phyloP scores from a whole-genome alignment of 2,113 vertebrate species.

The Sardina pilchardus region DNA sequence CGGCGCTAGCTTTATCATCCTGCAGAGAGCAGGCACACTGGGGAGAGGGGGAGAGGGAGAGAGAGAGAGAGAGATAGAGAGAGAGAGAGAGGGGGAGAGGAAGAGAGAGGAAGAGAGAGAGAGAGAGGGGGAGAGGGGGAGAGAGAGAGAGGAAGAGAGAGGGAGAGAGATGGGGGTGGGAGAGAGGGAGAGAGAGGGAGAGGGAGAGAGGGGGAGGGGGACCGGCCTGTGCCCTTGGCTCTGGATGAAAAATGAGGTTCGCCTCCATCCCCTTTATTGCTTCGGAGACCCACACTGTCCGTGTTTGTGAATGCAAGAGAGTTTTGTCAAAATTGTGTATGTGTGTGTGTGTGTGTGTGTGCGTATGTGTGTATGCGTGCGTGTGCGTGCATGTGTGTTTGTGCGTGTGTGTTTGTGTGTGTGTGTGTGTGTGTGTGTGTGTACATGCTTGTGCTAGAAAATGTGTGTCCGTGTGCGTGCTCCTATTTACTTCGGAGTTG shows the following conservation, averaged over 20 bases:
- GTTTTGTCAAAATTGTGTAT: constrained; percentile 29
- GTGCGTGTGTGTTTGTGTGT: constrained; percentile 10
- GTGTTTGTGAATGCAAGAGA: background rate
- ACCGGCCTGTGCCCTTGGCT: constrained; percentile 2
- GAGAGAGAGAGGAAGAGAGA: background rate
- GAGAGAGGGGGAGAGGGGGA: background rate
- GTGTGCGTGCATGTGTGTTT: background rate
- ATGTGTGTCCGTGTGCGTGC: constrained; percentile 12
- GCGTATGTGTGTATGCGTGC: background rate
- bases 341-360: constrained; percentile 23
- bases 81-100: background rate
- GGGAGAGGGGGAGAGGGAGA: background rate
- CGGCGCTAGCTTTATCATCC: background rate
- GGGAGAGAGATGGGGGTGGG: too few relatives aligned
- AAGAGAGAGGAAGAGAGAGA: too few relatives aligned
- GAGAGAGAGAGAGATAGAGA: background rate
- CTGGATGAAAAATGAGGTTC: constrained; percentile 21
- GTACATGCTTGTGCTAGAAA: too few relatives aligned
- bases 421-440: background rate
- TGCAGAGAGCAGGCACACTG: background rate
- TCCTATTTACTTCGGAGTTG: too few relatives aligned
- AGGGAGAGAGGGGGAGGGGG: background rate
- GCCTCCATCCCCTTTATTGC: constrained; percentile 26
- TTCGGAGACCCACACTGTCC: background rate
- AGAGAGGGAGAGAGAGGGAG: background rate